Evolutionary conservation across 2,113 vertebrate genomes (phyloP), one percentile per base, ranked within the genome.

Genomic region (Chaetorhynchus papuensis): DNA sequence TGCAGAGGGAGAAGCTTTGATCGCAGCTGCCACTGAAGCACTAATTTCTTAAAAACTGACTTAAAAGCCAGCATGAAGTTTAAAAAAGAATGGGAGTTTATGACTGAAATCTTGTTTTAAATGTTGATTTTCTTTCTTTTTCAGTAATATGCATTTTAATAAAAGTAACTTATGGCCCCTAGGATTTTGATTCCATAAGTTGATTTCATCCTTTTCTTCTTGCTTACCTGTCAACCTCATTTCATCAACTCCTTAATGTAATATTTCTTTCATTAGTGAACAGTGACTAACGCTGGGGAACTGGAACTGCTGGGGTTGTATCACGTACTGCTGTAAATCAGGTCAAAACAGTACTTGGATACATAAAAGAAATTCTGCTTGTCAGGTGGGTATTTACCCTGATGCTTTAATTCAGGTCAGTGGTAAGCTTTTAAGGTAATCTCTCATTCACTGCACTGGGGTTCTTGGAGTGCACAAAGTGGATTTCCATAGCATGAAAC

Each of bases 371-470:
- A 72, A 70, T 81, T 78, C 76, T 92, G 39, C 72, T 90, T 93
- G 91, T 81, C 94, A 94, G 89, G 90, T 92, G 83, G 76, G 71
- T 88, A 61, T 92, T 97, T 93, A 90, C 83, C 63, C 54, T 69
- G 63, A 44, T 78, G 84, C 78, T 89, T 82, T 91, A 87, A 94
- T 94, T 96, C 90, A 91, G 95, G 96, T 82, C 95, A 94, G 47
- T 59, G 53, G 19, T 78, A 78, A 95, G 89, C 94, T 95, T 83
- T 94, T 90, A 94, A 92, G 76, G 80, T 94, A 89, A 90, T 92
- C 83, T 95, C 59, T 90, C 60, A 59, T 47, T 81, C 86, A 78
- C 22, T 92, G 83, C 76, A 47, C 71, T 11, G 24, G 60, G 93
- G 56, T 78, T 94, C 92, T 90, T 94, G 72, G 86, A 95, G 89